A percentile compares a stretch with the other conserved stretches of the same genome.
Conservation (phyloP, 92 coral and sea anemone species). For the Scolanthus callimorphus region DNA sequence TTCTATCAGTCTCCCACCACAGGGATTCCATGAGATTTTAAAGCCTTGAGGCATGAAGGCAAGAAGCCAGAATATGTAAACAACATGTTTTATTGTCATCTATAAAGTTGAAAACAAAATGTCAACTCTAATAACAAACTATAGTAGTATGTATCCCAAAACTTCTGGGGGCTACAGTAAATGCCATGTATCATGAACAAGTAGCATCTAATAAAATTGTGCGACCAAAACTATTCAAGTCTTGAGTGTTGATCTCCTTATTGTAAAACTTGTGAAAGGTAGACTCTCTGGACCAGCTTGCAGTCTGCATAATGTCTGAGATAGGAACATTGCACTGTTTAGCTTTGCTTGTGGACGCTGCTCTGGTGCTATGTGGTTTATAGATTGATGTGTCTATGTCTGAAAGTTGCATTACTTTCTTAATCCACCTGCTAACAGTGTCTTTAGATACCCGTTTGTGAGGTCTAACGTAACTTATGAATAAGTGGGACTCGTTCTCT, state of each 20-base stretch:
- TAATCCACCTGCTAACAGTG: conserved; percentile 38
- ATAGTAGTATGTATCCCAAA: too few relatives aligned
- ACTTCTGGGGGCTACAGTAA: too few relatives aligned
- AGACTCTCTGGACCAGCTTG: conserved; percentile 14
- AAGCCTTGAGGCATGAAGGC: too few relatives aligned
- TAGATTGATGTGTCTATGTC: conserved; percentile 24
- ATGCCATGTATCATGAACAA: too few relatives aligned
- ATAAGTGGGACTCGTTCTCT: too few relatives aligned
- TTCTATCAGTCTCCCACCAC: conserved; percentile 49
- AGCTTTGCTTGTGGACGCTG: conserved; percentile 48
- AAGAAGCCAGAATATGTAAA: too few relatives aligned
- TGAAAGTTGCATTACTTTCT: too few relatives aligned
- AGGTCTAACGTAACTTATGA: too few relatives aligned
- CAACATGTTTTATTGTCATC: too few relatives aligned
- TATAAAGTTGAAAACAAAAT: too few relatives aligned
- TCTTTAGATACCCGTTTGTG: conserved; percentile 19
- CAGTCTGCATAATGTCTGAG: conserved; percentile 17
- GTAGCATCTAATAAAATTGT: neutral
- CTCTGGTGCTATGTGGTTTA: conserved; percentile 54
- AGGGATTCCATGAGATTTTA: conserved; percentile 63
- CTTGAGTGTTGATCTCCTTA: conserved; percentile 3
- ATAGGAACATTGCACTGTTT: conserved; percentile 31
- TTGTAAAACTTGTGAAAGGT: conserved; percentile 4
- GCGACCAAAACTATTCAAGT: conserved; percentile 8
- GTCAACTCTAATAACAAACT: too few relatives aligned